Evolutionary conservation across 1,140 invertebrate species (phyloP).

Genomic region (Lepidostoma basale): DNA sequence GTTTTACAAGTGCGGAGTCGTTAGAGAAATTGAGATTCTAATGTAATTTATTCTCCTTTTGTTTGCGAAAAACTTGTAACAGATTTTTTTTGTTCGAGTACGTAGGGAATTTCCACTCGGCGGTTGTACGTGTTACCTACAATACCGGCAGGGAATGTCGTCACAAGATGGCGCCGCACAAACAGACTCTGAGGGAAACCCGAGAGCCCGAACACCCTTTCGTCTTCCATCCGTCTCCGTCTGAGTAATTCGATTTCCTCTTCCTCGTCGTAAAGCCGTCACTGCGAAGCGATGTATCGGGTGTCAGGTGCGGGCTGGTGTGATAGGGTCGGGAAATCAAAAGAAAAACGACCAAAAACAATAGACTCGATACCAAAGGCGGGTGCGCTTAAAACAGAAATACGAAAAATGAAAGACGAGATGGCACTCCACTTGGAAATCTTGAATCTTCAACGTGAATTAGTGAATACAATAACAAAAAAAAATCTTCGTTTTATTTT

Average conservation of each 20-base stretch:
- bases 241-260: conserved; percentile 25
- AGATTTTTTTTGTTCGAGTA: too few relatives aligned
- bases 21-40: too few relatives aligned
- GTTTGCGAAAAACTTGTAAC: too few relatives aligned
- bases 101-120: too few relatives aligned
- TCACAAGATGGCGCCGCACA: conserved; percentile 9
- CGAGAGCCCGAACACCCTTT: conserved; percentile 15
- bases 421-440: too few relatives aligned
- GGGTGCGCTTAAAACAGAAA: too few relatives aligned
- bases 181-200: conserved; percentile 13
- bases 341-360: conserved; percentile 9
- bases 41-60: too few relatives aligned
- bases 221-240: conserved; percentile 11
- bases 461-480: too few relatives aligned
- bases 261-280: conserved; percentile 3
- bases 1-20: too few relatives aligned
- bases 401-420: too few relatives aligned
- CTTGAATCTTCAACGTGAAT: too few relatives aligned
- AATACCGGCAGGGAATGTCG: not conserved
- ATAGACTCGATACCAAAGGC: not conserved
- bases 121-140: not conserved
- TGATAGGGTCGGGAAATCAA: conserved; percentile 2
- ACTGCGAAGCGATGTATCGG: conserved; percentile 18
- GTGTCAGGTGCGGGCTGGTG: not conserved
- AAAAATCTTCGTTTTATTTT: too few relatives aligned